These are phyloP conservation scores for Nephrotoma guestfalica DNA, from an alignment of 2,888 invertebrate genomes.

Conservation along the genomic window DNA sequence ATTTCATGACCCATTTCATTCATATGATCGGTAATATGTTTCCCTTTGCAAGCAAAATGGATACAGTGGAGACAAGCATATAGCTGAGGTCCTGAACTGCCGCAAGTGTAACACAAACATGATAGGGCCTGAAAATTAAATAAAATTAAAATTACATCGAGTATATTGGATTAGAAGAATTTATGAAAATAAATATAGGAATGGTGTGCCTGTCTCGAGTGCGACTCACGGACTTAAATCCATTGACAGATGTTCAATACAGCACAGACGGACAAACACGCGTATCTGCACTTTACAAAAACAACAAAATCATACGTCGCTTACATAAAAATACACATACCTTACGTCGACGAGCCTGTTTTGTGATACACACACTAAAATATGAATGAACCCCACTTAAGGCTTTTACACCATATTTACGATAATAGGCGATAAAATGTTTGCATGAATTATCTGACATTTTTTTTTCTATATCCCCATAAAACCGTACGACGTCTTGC, in stretches of 20 bases:
- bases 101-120: constrained; percentile 71
- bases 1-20: constrained; percentile 67
- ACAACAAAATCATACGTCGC: neutral
- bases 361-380: constrained; percentile 69
- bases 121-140: constrained; percentile 48
- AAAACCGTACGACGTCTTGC: neutral
- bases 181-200: neutral
- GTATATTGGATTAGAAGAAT: neutral
- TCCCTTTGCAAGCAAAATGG: constrained; percentile 79
- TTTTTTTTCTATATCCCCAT: constrained; percentile 4
- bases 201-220: neutral
- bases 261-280: neutral
- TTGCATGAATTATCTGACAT: constrained; percentile 29
- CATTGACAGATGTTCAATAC: neutral
- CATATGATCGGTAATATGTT: constrained; percentile 78
- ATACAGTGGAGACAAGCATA: constrained; percentile 83
- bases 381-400: constrained; percentile 61
- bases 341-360: constrained; percentile 70
- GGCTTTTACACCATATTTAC: constrained; percentile 32
- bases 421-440: constrained; percentile 29
- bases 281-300: neutral
- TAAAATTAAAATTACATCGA: too few species aligned
- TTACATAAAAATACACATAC: constrained; percentile 31
- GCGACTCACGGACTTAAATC: neutral
- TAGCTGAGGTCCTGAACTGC: constrained; percentile 60